Evolutionary conservation across 2,113 vertebrate species (phyloP).

Genomic region (Lipotes vexillifer): DNA sequence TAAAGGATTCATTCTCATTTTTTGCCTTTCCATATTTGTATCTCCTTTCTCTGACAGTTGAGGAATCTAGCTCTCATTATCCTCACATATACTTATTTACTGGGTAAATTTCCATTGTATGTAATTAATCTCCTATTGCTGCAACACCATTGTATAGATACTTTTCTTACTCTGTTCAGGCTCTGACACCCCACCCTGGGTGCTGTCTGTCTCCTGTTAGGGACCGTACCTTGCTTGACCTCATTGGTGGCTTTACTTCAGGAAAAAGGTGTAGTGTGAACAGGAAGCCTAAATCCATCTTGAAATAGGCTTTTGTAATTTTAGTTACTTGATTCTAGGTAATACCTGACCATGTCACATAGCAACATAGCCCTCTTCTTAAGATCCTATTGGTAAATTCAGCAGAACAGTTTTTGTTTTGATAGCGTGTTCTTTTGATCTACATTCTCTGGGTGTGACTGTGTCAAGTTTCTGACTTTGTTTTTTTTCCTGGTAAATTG

Average conservation of each 20-base stretch:
- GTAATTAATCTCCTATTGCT: background rate
- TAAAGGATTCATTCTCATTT: background rate
- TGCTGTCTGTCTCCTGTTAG: rapidly evolving
- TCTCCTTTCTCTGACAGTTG: background rate
- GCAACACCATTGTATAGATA: rapidly evolving
- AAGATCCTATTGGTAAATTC: background rate
- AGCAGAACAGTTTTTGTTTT: background rate
- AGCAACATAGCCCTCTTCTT: background rate
- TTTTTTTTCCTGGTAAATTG: background rate
- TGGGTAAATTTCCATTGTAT: background rate
- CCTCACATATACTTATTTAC: background rate
- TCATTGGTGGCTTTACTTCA: background rate
- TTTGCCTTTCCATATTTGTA: too few relatives aligned
- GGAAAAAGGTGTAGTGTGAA: background rate
- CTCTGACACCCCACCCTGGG: background rate
- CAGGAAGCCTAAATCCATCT: background rate
- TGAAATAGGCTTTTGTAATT: background rate
- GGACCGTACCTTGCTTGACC: background rate
- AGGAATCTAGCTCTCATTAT: background rate
- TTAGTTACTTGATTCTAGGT: background rate
- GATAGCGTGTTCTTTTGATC: background rate
- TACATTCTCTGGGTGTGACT: background rate
- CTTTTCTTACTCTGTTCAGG: background rate
- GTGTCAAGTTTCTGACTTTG: background rate
- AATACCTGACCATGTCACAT: background rate